Evolutionary conservation across 2,797 vertebrate genomes (phyloP), one percentile per base, ranked within the genome.

Genomic region (Myotis vivesi): DNA sequence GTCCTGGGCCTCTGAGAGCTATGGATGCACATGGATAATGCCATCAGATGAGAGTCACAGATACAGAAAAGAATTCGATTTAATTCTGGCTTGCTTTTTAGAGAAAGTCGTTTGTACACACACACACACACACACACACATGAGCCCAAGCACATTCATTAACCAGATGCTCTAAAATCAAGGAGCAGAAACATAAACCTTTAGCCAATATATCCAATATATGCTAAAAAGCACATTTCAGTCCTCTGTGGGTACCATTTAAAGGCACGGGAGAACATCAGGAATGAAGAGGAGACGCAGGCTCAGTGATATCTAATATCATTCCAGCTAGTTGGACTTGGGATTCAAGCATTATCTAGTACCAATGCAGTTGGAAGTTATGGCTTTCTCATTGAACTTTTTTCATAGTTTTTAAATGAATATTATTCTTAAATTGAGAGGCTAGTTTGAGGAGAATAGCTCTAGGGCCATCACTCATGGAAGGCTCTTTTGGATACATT

Each of bases 81-180:
- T 82, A 71, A 73, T 86, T 92, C 62, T 89, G 87, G 38, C 36
- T 90, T 73, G 41, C 71, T 77, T 94, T 89, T 77, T 71, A 91
- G 73, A 95, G 77, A 86, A 90, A 89, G 6, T 16, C 46, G 33
- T 88, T 85, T 41, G 73, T 79, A 81, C 4, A 94, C 62, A 68
- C 38, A 49, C 23, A n/a, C 30, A n/a, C 28, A 51, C 66, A 71
- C 46, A 80, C 17, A 38, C 11, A 36, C 4, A 11, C 10, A 51
- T 36, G 46, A 13, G 46, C 64, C 64, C 30, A 71, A 15, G 30
- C n/a, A 68, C n/a, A 95, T 92, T 91, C 75, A 89, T 94, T 89
- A 97, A 79, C 55, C 62, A 83, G 94, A 84, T 94, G 44, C 25
- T 95, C n/a, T 55, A 86, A 95, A 94, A 94, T 75, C 44, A 69